Base-by-base conservation (phyloP, 2,113 vertebrate genomes). In the Equus przewalskii region DNA sequence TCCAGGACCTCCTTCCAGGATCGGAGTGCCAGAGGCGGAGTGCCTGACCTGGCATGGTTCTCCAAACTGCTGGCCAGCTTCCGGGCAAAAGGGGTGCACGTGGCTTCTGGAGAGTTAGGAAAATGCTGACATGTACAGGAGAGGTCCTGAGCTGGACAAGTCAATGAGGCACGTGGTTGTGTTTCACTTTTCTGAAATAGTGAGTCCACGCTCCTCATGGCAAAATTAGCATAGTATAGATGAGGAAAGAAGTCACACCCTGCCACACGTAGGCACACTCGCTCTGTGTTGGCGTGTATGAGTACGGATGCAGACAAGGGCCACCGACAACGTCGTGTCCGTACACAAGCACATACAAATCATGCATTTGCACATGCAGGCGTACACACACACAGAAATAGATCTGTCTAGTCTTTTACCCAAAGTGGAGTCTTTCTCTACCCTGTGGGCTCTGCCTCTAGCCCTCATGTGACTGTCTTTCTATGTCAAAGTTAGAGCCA, bases 81-180 rank as follows among this genome's bases (percentile, higher is more conserved):
- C 46, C 28, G 0, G 44, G 33, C 7, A 5, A 12, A 30, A 54
- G 67, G 30, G 22, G 4, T 19, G 0, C 6, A 4, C 22, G 13
- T 6, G 33, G 10, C 9, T 21, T 7, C 41, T 6, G 49, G 28
- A 41, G 49, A 75, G 46, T 73, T 15, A 65, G 72, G 51, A 33
- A 49, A n/a, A n/a, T 44, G 9, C 11, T 0, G 51, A 51, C 15
- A 28, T 28, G n/a, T 1, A 22, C 15, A 46, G 78, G 15, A 22
- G 64, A 26, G 3, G 7, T 54, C n/a, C 49, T 41, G 54, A 62
- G 79, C 79, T 60, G 21, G 28, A n/a, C 62, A 11, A 7, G 30
- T 6, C 10, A 18, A 3, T 19, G 28, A 9, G 26, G 28, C 79
- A 1, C 7, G 18, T 51, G 14, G 51, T 7, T 4, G 0, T 14